Evolutionary conservation across 2,888 invertebrate species (phyloP), one percentile per base, ranked within the genome.

Genomic region (Helicoverpa assulta): DNA sequence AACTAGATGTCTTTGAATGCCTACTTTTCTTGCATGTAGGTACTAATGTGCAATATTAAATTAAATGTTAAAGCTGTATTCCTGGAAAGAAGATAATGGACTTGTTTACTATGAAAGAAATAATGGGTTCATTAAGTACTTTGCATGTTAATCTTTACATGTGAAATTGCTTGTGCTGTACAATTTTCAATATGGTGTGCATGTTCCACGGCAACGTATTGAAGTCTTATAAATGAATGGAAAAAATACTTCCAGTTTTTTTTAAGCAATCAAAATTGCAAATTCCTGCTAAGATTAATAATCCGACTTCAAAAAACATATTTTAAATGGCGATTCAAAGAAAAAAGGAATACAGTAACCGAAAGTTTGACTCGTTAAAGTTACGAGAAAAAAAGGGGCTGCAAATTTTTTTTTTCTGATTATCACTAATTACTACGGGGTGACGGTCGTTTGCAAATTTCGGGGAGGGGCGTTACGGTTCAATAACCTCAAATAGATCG

Each of bases 391-490:
- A 88, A 89, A 85, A 70, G 83, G 85, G 81, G 82, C 85, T 88
- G 85, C 85, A 85, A 90, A 84, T 90, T 92, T 87, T 87, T 89
- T 75, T 75, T 68, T 75, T 78, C 80, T 90, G 90, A 93, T 93
- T 91, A 93, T 93, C 93, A 92, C 93, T 94, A 94, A 94, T 94
- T 94, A 94, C 91, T 85, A 84, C 74, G 81, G 85, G 88, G 86
- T 84, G 85, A 76, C 78, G 82, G 85, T 81, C 88, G 89, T 91
- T 92, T 90, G 87, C 85, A 88, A 89, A 76, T 80, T 82, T 74
- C 5, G 21, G 63, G 70, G 79, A 84, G 87, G 86, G 84, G 86
- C 82, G 82, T 76, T 73, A 87, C 89, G 88, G 94, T 90, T 94
- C 94, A 92, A 86, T 89, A 88, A 91, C 91, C 93, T 86, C 84